Conservation (phyloP, 2,888 invertebrate genomes). For the Oscheius sp. region DNA sequence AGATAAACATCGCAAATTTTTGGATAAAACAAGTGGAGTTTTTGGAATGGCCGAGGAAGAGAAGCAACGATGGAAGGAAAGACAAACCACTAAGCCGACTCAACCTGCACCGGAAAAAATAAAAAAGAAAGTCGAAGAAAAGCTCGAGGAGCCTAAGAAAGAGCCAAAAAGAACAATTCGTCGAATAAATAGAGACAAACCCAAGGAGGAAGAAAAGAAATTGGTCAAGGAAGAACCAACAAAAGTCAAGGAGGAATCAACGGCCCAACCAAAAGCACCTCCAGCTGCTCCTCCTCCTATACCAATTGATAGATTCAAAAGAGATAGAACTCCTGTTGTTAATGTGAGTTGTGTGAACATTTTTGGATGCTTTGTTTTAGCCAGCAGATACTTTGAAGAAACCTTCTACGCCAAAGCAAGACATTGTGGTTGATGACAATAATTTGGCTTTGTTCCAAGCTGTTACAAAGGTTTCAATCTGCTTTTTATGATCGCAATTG, state of each 20-base stretch:
- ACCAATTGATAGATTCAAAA: neutral
- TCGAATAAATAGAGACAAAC: conserved; percentile 33
- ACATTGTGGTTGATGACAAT: conserved; percentile 31
- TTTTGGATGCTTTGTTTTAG: neutral
- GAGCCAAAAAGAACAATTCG: conserved; percentile 40
- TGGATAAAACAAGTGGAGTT: conserved; percentile 39
- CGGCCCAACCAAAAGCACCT: neutral
- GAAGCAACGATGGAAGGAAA: conserved; percentile 58
- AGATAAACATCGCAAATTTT: conserved; percentile 37
- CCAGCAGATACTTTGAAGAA: conserved; percentile 19
- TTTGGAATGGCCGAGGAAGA: conserved; percentile 63
- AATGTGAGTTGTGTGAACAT: neutral
- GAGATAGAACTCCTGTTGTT: conserved; percentile 21
- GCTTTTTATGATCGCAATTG: neutral
- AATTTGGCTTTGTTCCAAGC: conserved; percentile 34
- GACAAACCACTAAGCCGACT: conserved; percentile 51
- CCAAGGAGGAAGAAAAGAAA: neutral
- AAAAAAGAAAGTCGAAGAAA: conserved; percentile 33
- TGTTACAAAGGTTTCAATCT: conserved; percentile 32
- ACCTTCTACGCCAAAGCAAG: conserved; percentile 15
- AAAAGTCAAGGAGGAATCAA: neutral
- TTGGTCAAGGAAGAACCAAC: neutral
- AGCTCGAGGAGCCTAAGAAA: conserved; percentile 4
- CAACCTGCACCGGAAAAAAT: conserved; percentile 50
- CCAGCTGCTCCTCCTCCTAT: neutral